A percentile compares a stretch with the other conserved stretches of the same genome.
Evolutionary conservation across 1,140 invertebrate species (phyloP).

Genomic region (Lordiphosa stackelbergi): DNA sequence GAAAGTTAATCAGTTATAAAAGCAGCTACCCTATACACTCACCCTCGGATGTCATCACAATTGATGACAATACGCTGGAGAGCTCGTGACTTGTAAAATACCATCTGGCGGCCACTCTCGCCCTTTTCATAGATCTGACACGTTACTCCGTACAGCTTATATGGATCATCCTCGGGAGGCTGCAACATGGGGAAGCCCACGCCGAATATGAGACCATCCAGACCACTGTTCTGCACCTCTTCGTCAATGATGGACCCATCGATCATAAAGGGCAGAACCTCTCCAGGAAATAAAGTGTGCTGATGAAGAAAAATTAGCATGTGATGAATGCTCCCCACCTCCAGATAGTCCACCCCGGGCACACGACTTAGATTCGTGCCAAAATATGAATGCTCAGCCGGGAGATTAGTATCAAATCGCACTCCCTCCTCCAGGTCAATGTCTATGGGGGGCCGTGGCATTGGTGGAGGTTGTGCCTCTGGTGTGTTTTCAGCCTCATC

Average conservation of each 20-base stretch:
- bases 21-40: conserved; percentile 5
- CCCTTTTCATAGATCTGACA: conserved; percentile 75
- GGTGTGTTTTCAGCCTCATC: conserved; percentile 26
- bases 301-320: conserved; percentile 82
- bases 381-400: conserved; percentile 75
- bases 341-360: conserved; percentile 65
- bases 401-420: conserved; percentile 69
- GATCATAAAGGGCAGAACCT: conserved; percentile 85
- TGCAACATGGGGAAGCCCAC: conserved; percentile 60
- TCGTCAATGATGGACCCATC: conserved; percentile 71
- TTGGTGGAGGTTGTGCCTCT: conserved; percentile 6
- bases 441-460: conserved; percentile 18
- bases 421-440: conserved; percentile 53
- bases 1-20: not conserved
- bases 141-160: conserved; percentile 69
- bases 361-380: conserved; percentile 64
- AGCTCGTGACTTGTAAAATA: conserved; percentile 64
- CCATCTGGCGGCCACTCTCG: conserved; percentile 43
- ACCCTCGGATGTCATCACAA: conserved; percentile 58
- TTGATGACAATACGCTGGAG: conserved; percentile 68
- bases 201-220: conserved; percentile 66
- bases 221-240: conserved; percentile 39
- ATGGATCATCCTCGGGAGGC: conserved; percentile 40
- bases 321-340: conserved; percentile 66
- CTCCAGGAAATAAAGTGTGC: conserved; percentile 84